Percentiles rank a stretch among this genome's conserved stretches.
phyloP scores from a whole-genome alignment of 2,888 invertebrate species.

The Drosophila melanosoma region DNA sequence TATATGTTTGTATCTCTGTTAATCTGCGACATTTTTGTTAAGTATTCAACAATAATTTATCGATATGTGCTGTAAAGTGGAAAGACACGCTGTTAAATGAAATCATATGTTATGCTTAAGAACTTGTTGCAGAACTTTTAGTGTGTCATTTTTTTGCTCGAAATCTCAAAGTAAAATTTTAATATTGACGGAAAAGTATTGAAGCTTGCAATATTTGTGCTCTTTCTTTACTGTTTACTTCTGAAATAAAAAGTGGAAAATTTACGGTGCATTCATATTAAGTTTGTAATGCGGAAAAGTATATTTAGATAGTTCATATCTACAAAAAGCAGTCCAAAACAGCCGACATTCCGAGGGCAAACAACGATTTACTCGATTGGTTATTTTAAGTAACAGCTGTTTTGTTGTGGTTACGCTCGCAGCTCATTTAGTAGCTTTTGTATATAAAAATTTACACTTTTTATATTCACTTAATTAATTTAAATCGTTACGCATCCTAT shows the following conservation, averaged over 20 bases:
- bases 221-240: not conserved
- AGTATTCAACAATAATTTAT: not conserved
- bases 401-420: not conserved
- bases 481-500: not conserved
- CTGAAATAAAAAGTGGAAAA: not conserved
- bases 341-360: not conserved
- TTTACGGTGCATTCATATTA: not conserved
- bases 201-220: not conserved
- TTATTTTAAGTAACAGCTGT: constrained; percentile 5
- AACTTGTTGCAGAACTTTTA: not conserved
- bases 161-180: not conserved
- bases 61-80: not conserved
- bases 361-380: not conserved
- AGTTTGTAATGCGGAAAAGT: not conserved
- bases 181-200: not conserved
- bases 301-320: not conserved
- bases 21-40: not conserved
- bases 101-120: not conserved
- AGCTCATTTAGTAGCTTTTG: not conserved
- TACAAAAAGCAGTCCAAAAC: not conserved
- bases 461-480: not conserved
- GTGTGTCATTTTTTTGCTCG: not conserved
- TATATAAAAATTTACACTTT: not conserved
- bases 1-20: not conserved
- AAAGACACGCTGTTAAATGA: not conserved